Percentiles rank a stretch among this genome's conserved stretches.
Conservation (phyloP, 2,888 invertebrate genomes). For the Polydrusus tereticollis region DNA sequence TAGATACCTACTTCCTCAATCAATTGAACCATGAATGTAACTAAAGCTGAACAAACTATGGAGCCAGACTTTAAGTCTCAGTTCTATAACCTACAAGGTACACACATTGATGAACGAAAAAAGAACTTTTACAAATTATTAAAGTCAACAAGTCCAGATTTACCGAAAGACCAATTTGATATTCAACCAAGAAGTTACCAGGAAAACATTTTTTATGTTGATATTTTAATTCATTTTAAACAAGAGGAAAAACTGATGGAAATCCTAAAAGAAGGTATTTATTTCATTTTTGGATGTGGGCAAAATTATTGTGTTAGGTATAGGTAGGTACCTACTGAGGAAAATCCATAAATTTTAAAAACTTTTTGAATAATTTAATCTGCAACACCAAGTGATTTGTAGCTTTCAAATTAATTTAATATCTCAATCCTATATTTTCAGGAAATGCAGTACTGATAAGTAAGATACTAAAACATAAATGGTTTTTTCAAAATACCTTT, state of each 20-base stretch:
- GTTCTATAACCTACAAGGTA: constrained; percentile 52
- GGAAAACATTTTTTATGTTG: constrained; percentile 54
- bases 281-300: not conserved
- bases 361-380: too few species aligned
- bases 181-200: constrained; percentile 53
- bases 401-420: too few species aligned
- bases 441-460: constrained; percentile 53
- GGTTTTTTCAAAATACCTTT: constrained; percentile 54
- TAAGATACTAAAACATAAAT: constrained; percentile 53
- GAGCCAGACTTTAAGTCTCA: constrained; percentile 60
- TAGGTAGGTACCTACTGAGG: too few species aligned
- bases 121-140: constrained; percentile 52
- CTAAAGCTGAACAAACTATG: too few species aligned
- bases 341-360: too few species aligned
- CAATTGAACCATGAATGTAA: too few species aligned
- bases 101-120: constrained; percentile 48
- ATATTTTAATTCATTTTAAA: constrained; percentile 53
- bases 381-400: too few species aligned
- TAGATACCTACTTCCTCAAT: too few species aligned
- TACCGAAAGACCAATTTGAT: constrained; percentile 29
- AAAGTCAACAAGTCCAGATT: constrained; percentile 22
- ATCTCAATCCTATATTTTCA: too few species aligned
- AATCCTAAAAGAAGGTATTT: constrained; percentile 51
- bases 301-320: too few species aligned
- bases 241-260: constrained; percentile 48